These are phyloP conservation scores for Channa maculata DNA, from an alignment of 2,113 vertebrate species.

Conservation along the genomic window DNA sequence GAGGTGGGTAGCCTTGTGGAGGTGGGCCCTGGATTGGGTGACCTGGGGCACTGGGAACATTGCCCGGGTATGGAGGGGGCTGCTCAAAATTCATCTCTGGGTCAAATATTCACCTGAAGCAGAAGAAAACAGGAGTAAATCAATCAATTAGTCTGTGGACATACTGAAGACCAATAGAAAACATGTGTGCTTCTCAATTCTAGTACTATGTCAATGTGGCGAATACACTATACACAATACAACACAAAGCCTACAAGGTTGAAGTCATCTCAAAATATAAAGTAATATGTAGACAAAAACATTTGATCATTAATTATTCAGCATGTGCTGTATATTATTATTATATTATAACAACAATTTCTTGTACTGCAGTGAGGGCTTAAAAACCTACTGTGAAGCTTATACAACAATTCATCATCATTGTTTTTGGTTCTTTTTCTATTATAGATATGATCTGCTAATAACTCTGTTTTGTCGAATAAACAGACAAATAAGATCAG, in stretches of 20 bases:
- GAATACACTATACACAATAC: neutral
- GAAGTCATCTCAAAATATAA: too few relatives aligned
- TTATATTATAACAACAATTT: neutral
- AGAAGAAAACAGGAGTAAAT: slow-evolving; percentile 36
- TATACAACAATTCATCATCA: neutral
- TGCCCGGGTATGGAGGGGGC: slow-evolving; percentile 90
- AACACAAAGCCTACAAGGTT: too few relatives aligned
- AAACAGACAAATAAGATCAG: neutral
- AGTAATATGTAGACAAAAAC: too few relatives aligned
- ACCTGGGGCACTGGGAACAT: slow-evolving; percentile 84
- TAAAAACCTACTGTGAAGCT: too few relatives aligned
- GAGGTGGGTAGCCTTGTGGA: slow-evolving; percentile 71
- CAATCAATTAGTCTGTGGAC: neutral
- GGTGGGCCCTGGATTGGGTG: slow-evolving; percentile 85
- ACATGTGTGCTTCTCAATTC: too few relatives aligned
- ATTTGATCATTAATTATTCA: too few relatives aligned
- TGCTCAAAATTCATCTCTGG: slow-evolving; percentile 89
- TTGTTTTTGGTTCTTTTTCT: neutral
- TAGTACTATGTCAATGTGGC: too few relatives aligned
- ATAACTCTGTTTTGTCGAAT: neutral
- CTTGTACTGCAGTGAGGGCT: neutral
- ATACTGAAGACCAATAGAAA: neutral
- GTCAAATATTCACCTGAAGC: slow-evolving; percentile 70
- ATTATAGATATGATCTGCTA: neutral
- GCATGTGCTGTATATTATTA: too few relatives aligned